Percentiles rank a stretch among this genome's conserved stretches.
Evolutionary conservation across 2,888 invertebrate genomes (phyloP).

Genomic region (Panopea generosa): DNA sequence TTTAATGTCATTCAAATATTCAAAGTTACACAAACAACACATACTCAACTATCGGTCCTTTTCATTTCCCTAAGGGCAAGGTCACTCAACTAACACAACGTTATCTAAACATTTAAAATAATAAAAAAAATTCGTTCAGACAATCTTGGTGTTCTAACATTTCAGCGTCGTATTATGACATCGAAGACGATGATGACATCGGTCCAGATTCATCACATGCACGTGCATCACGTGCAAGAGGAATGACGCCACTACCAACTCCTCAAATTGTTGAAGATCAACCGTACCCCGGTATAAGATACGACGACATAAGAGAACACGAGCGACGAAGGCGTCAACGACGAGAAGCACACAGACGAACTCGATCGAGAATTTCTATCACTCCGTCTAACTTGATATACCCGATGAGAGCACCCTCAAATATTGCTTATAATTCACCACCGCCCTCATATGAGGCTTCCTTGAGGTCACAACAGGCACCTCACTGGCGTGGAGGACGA

Average conservation of each 20-base stretch:
- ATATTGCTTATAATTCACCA: constrained; percentile 62
- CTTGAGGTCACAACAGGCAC: neutral
- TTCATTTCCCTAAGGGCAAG: too few species aligned
- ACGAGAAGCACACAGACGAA: constrained; percentile 31
- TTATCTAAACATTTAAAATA: too few species aligned
- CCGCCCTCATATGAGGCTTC: constrained; percentile 53
- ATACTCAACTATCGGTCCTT: too few species aligned
- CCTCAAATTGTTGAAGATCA: constrained; percentile 53
- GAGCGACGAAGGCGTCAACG: constrained; percentile 29
- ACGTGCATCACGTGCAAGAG: constrained; percentile 10
- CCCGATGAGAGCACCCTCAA: constrained; percentile 68
- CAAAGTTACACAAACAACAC: too few species aligned
- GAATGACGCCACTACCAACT: constrained; percentile 30
- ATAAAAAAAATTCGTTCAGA: too few species aligned
- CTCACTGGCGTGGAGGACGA: neutral
- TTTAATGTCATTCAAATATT: too few species aligned
- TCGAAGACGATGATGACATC: constrained; percentile 26
- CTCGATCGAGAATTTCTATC: constrained; percentile 48
- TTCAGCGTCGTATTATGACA: constrained; percentile 41
- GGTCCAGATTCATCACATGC: neutral
- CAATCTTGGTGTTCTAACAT: too few species aligned
- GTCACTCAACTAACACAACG: too few species aligned
- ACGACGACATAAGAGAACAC: constrained; percentile 39
- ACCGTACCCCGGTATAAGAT: constrained; percentile 54
- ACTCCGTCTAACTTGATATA: constrained; percentile 66